Percentiles rank a stretch among this genome's conserved stretches.
These are phyloP conservation scores for Brachionus calyciflorus DNA, from an alignment of 1,140 invertebrate genomes.

Conservation along the genomic window DNA sequence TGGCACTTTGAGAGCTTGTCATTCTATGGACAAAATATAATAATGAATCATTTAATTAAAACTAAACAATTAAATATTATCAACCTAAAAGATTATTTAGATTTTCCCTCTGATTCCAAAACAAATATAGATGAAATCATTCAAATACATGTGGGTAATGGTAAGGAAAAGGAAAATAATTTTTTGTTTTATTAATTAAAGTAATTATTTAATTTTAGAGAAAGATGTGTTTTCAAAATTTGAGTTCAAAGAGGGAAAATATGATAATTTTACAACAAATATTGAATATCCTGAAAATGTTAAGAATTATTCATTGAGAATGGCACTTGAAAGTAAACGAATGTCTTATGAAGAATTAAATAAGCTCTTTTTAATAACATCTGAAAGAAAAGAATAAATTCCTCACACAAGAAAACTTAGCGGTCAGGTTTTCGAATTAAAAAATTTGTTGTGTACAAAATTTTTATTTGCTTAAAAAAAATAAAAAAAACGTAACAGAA, in stretches of 20 bases:
- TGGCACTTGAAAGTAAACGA: slow-evolving; percentile 36
- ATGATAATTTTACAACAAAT: background rate
- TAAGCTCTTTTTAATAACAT: too few species aligned
- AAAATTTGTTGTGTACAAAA: too few species aligned
- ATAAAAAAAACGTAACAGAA: too few species aligned
- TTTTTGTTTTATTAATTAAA: background rate
- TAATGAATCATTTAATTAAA: slow-evolving; percentile 39
- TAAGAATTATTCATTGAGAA: slow-evolving; percentile 23
- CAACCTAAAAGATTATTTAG: slow-evolving; percentile 10
- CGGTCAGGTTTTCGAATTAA: too few species aligned
- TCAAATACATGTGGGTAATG: slow-evolving; percentile 38
- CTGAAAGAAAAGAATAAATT: too few species aligned
- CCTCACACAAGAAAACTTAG: too few species aligned
- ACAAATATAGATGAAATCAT: slow-evolving; percentile 5
- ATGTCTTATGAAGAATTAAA: too few species aligned
- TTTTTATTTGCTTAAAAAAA: too few species aligned
- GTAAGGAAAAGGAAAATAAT: background rate
- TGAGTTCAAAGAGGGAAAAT: slow-evolving; percentile 41
- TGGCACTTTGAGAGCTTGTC: slow-evolving; percentile 39
- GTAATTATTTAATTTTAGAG: background rate
- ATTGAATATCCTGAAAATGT: background rate
- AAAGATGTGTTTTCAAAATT: slow-evolving; percentile 21
- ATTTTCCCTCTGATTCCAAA: slow-evolving; percentile 9
- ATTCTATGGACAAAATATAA: slow-evolving; percentile 5
- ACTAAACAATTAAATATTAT: slow-evolving; percentile 25